Conservation (phyloP, 1,140 invertebrate genomes). For the Drosophila chauvacae region DNA sequence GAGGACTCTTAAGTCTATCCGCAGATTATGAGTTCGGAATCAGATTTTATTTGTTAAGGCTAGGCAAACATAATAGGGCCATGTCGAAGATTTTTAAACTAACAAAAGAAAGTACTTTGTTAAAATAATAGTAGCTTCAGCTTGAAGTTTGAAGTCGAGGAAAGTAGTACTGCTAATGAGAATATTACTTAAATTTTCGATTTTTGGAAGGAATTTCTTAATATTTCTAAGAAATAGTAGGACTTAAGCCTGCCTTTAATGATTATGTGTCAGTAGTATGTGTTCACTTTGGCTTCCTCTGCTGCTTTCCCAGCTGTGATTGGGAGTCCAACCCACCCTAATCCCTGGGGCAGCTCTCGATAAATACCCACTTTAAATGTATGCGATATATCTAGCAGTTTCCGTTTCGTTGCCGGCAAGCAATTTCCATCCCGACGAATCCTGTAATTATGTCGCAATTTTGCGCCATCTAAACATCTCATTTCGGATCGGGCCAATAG, state of each 20-base stretch:
- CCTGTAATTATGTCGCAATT: conserved; percentile 43
- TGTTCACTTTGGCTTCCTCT: not conserved
- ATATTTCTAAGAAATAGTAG: no score
- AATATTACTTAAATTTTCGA: no score
- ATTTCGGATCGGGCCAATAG: conserved; percentile 46
- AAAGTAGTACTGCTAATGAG: not conserved
- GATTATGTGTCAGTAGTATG: not conserved
- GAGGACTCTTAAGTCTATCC: not conserved
- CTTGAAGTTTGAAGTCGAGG: not conserved
- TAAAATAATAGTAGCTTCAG: not conserved
- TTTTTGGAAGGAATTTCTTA: no score
- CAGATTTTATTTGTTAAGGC: not conserved
- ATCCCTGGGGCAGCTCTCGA: not conserved
- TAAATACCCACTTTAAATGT: conserved; percentile 27
- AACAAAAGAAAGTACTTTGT: not conserved
- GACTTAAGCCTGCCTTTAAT: no score
- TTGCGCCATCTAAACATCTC: conserved; percentile 35
- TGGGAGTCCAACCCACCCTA: not conserved
- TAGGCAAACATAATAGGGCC: not conserved
- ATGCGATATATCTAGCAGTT: conserved; percentile 15
- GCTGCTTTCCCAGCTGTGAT: not conserved
- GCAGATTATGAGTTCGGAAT: not conserved
- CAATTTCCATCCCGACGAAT: conserved; percentile 33
- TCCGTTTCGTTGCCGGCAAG: not conserved
- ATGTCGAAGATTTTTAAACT: not conserved